Conservation (phyloP, 2,797 vertebrate species). For the Typhlichthys subterraneus region DNA sequence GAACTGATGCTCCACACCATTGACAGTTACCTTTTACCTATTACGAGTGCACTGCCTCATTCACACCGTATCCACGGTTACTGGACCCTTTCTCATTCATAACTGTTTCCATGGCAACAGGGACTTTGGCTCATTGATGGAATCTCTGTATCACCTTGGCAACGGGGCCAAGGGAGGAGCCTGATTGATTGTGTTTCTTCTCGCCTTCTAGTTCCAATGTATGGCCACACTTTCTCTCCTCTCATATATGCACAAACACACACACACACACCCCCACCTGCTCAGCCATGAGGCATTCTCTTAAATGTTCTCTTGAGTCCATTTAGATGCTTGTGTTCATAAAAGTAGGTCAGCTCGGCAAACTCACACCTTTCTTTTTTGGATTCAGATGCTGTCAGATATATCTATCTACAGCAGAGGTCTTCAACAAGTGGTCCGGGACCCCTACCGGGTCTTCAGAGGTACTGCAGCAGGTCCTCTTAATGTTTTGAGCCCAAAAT, state of each 20-base stretch:
- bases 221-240: neutral
- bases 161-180: constrained; percentile 76
- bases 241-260: constrained; percentile 20
- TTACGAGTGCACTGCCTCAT: constrained; percentile 82
- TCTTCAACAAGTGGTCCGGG: too few relatives aligned
- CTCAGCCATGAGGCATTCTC: constrained; percentile 20
- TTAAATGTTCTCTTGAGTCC: constrained; percentile 39
- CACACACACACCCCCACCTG: neutral
- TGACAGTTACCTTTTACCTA: constrained; percentile 67
- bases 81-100: constrained; percentile 87
- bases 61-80: constrained; percentile 87
- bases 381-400: too few relatives aligned
- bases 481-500: too few relatives aligned
- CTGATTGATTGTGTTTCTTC: constrained; percentile 62
- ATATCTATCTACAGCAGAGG: too few relatives aligned
- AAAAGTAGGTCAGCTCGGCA: constrained; percentile 56
- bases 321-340: constrained; percentile 39
- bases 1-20: constrained; percentile 41
- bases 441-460: too few relatives aligned
- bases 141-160: constrained; percentile 79
- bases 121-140: constrained; percentile 87
- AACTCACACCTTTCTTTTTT: too few relatives aligned
- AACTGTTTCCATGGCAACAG: constrained; percentile 86
- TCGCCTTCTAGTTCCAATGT: constrained; percentile 40
- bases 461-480: too few relatives aligned